Conservation (phyloP, 2,113 vertebrate genomes). For the Varanus salvator region DNA sequence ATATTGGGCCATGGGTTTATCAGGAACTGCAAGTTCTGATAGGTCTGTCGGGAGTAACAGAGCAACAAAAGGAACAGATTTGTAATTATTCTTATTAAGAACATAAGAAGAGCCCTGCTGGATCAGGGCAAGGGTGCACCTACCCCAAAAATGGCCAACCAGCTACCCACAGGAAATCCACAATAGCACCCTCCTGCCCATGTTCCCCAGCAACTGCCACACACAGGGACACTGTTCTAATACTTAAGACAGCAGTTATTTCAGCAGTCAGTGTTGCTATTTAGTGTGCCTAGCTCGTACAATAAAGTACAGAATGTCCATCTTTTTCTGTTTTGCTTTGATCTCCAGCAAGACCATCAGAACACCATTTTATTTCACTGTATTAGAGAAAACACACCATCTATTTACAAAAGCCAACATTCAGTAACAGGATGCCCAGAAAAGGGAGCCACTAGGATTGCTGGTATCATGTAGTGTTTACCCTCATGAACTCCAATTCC, state of each 20-base stretch:
- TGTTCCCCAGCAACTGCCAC: too few species aligned
- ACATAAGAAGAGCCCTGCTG: too few species aligned
- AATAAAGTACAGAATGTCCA: not conserved
- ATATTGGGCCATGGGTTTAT: not conserved
- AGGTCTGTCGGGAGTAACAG: not conserved
- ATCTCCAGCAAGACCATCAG: not conserved
- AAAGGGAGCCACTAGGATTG: too few species aligned
- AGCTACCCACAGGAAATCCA: too few species aligned
- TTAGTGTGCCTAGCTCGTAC: not conserved
- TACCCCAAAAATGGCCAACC: too few species aligned
- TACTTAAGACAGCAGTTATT: too few species aligned
- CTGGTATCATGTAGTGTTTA: too few species aligned
- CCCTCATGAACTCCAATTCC: too few species aligned
- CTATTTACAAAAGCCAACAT: not conserved
- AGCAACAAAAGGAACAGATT: not conserved
- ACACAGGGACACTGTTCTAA: too few species aligned
- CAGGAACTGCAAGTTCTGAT: not conserved
- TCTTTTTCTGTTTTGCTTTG: not conserved
- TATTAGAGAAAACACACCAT: not conserved
- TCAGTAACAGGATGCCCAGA: not conserved
- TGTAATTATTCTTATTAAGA: not conserved
- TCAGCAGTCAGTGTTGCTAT: too few species aligned
- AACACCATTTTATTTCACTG: slow-evolving; percentile 9
- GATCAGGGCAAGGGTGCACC: too few species aligned
- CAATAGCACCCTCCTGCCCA: too few species aligned